Evolutionary conservation across 2,888 invertebrate species (phyloP).

Genomic region (Poecilus cupreus): DNA sequence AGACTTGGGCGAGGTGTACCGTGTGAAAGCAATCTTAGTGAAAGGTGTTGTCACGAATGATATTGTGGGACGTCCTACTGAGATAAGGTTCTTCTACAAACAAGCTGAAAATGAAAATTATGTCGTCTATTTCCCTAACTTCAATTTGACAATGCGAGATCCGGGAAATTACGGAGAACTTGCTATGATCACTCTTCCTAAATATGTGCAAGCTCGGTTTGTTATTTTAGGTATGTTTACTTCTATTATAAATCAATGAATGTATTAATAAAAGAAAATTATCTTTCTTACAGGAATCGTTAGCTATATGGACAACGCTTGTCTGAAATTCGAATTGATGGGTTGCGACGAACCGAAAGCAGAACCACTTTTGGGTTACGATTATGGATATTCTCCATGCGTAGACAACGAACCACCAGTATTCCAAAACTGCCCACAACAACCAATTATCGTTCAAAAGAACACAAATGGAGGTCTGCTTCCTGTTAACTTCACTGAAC

Average conservation of each 20-base stretch:
- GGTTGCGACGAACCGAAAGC: slow-evolving; percentile 92
- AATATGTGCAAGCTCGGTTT: slow-evolving; percentile 94
- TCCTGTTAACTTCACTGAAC: slow-evolving; percentile 94
- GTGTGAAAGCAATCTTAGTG: slow-evolving; percentile 93
- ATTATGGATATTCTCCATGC: slow-evolving; percentile 94
- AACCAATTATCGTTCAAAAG: slow-evolving; percentile 91
- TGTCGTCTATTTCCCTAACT: slow-evolving; percentile 97
- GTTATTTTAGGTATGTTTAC: slow-evolving; percentile 81
- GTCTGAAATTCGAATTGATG: slow-evolving; percentile 96
- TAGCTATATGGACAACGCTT: slow-evolving; percentile 97
- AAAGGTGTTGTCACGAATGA: slow-evolving; percentile 97
- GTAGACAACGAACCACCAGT: slow-evolving; percentile 97
- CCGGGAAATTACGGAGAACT: slow-evolving; percentile 98
- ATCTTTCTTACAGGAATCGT: slow-evolving; percentile 81
- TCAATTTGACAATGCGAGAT: slow-evolving; percentile 94
- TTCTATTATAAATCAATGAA: slow-evolving; percentile 59
- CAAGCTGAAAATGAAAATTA: slow-evolving; percentile 95
- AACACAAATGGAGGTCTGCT: slow-evolving; percentile 92
- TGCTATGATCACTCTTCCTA: slow-evolving; percentile 95
- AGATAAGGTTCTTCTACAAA: slow-evolving; percentile 97
- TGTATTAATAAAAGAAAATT: too few relatives aligned
- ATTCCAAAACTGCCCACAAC: slow-evolving; percentile 96
- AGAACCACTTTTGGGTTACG: slow-evolving; percentile 92
- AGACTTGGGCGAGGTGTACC: slow-evolving; percentile 93
- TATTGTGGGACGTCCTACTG: slow-evolving; percentile 95